Percentiles rank a stretch among this genome's conserved stretches.
Evolutionary conservation across 2,797 vertebrate species (phyloP).

Genomic region (Halcyon badia): DNA sequence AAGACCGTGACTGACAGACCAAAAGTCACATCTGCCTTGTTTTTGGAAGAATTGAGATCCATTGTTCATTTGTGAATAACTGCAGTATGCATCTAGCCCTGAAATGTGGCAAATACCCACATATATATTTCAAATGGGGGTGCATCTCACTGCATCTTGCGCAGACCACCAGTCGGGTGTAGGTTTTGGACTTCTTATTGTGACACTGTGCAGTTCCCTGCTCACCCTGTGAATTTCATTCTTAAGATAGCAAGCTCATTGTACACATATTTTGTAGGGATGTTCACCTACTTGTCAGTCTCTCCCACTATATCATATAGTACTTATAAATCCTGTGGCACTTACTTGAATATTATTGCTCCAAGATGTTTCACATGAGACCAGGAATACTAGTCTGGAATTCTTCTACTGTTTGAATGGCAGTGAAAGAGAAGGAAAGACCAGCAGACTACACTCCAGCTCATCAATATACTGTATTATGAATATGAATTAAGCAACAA

Average conservation of each 20-base stretch:
- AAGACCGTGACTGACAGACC: not conserved
- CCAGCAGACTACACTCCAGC: not conserved
- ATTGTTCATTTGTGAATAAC: not conserved
- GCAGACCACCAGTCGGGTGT: not conserved
- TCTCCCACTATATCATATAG: not conserved
- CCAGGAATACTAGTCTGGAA: not conserved
- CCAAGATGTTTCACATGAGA: not conserved
- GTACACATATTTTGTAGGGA: not conserved
- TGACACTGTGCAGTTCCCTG: not conserved
- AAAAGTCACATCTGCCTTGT: not conserved
- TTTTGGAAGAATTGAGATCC: not conserved
- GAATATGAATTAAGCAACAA: not conserved
- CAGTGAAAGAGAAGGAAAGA: not conserved
- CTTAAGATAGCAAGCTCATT: not conserved
- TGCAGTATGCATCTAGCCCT: not conserved
- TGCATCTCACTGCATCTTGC: not conserved
- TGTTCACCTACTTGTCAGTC: not conserved
- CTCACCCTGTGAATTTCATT: not conserved
- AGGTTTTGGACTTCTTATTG: not conserved
- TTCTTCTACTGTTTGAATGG: not conserved
- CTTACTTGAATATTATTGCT: not conserved
- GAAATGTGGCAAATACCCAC: not conserved
- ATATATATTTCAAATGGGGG: rapidly evolving
- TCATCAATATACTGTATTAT: not conserved
- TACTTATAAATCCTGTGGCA: not conserved